These are phyloP conservation scores for Pterocles burchelli DNA, from an alignment of 2,113 vertebrate species.

Conservation along the genomic window DNA sequence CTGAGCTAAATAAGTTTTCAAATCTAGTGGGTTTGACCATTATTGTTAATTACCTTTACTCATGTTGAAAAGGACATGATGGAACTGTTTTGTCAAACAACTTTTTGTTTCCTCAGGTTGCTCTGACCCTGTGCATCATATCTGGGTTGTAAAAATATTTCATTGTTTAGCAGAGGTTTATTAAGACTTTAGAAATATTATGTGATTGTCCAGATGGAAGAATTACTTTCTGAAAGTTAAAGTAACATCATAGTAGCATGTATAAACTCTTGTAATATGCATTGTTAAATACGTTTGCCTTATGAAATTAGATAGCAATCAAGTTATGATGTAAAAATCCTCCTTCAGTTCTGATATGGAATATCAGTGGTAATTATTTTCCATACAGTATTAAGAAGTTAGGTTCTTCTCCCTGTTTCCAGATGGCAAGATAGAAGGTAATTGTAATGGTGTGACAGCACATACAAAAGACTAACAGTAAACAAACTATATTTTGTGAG, in stretches of 20 bases:
- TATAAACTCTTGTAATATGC: neutral
- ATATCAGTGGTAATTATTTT: neutral
- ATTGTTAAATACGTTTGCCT: neutral
- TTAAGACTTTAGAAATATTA: neutral
- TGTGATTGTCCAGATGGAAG: neutral
- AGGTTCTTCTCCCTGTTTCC: neutral
- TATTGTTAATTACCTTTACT: neutral
- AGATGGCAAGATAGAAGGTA: constrained; percentile 14
- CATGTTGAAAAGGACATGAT: neutral
- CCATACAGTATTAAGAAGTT: neutral
- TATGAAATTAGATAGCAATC: neutral
- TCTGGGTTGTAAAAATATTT: neutral
- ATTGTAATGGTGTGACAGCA: neutral
- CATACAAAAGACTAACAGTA: neutral
- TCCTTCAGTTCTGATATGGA: neutral
- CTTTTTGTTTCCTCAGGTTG: neutral
- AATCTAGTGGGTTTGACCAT: neutral
- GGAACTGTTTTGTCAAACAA: neutral
- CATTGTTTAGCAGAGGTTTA: neutral
- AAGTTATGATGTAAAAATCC: neutral
- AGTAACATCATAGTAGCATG: neutral
- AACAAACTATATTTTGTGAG: constrained; percentile 26
- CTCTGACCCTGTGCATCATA: neutral
- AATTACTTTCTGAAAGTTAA: neutral
- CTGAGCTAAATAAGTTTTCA: neutral